Conservation (phyloP, 2,888 invertebrate species). For the Conomelus anceps region DNA sequence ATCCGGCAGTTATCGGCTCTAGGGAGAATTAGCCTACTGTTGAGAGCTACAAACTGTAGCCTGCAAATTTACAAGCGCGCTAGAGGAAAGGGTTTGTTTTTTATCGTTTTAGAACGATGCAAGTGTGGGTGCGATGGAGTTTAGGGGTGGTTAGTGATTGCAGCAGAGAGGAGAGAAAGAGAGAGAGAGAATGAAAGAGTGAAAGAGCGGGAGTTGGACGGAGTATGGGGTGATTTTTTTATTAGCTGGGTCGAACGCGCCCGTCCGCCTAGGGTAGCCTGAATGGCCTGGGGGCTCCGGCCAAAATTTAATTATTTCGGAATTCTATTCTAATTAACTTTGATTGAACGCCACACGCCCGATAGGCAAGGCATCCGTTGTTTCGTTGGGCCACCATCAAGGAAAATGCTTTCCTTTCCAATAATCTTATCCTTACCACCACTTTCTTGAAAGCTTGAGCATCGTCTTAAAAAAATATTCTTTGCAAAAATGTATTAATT, state of each 20-base stretch:
- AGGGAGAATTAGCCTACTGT: background rate
- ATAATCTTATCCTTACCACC: background rate
- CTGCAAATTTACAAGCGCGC: background rate
- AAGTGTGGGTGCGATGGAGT: background rate
- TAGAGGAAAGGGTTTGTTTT: background rate
- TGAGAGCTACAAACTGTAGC: background rate
- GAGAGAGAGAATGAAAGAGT: background rate
- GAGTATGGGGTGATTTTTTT: background rate
- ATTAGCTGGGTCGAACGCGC: background rate
- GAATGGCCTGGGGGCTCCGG: background rate
- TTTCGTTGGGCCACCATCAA: background rate
- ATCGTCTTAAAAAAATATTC: background rate
- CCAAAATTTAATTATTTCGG: conserved; percentile 11
- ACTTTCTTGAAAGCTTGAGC: background rate
- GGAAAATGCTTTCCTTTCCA: background rate
- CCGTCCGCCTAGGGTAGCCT: background rate
- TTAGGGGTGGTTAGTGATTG: background rate
- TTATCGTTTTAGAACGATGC: background rate
- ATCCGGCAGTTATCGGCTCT: background rate
- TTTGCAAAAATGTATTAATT: background rate
- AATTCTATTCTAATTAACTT: conserved; percentile 13
- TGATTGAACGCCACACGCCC: conserved; percentile 1
- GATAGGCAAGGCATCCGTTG: background rate
- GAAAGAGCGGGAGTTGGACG: background rate
- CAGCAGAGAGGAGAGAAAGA: background rate